These are phyloP conservation scores for Hestina assimilis DNA, from an alignment of 1,140 invertebrate species.

Conservation along the genomic window DNA sequence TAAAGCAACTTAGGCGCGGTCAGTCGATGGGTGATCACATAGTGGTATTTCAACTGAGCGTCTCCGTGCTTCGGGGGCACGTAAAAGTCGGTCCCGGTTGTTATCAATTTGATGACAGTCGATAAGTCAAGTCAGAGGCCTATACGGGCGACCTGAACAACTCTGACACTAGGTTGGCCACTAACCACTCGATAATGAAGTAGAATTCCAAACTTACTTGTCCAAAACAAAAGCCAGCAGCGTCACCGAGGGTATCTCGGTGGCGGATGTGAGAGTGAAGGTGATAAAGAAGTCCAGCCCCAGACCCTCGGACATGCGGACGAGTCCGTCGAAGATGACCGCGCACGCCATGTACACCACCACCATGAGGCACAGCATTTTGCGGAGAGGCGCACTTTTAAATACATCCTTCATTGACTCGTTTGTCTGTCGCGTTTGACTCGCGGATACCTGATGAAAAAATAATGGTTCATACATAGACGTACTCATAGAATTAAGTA, in stretches of 20 bases:
- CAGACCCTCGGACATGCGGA: constrained; percentile 82
- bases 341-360: constrained; percentile 80
- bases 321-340: constrained; percentile 84
- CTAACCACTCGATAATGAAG: too few species aligned
- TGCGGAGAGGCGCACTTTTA: constrained; percentile 78
- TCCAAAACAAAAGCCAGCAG: constrained; percentile 82
- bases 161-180: too few species aligned
- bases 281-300: constrained; percentile 84
- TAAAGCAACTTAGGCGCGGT: too few species aligned
- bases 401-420: constrained; percentile 80
- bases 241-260: constrained; percentile 85
- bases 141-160: background rate
- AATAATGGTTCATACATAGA: background rate
- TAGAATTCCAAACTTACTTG: constrained; percentile 71
- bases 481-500: too few species aligned
- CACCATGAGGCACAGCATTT: constrained; percentile 79
- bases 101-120: too few species aligned
- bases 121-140: too few species aligned
- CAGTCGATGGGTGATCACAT: too few species aligned
- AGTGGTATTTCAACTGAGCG: too few species aligned
- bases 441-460: constrained; percentile 52
- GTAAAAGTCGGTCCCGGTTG: too few species aligned
- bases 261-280: constrained; percentile 83
- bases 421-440: constrained; percentile 49
- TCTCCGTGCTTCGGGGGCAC: too few species aligned